Base-by-base conservation (phyloP, 2,888 invertebrate genomes). In the Cryptocephalus primarius region DNA sequence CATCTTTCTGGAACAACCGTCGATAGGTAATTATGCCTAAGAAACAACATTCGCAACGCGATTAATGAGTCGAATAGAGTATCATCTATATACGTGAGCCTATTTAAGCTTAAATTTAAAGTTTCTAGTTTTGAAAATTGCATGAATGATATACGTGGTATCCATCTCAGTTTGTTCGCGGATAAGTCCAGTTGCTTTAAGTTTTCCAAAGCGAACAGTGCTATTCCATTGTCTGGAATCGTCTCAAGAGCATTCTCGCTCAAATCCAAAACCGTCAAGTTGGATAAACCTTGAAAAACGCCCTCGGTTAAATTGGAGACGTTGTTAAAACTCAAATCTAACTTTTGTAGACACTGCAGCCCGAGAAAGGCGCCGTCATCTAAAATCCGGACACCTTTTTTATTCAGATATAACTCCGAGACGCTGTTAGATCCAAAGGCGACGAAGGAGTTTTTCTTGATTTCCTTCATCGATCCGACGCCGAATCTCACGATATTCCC, bases 51-150 rank as follows among this genome's bases (percentile, higher is more conserved):
- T 39, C 48, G 48, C 32, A 65, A 42, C 8, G 47, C 32, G 32
- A 46, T 45, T 32, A 66, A 49, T 6, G 57, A 50, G 14, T 54
- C 52, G 8, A 69, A 54, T 8, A 60, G 48, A 34, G 56, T 50
- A 11, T 57, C 55, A 40, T 54, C 43, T n/a, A 67, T 53, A 39
- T 43, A 44, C 32, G 53, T 54, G 12, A 67, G 46, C 33, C 48
- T 42, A 53, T 67, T 67, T 43, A 56, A 49, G 6, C 61, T 60
- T 33, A 66, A 44, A 48, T 65, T 59, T 33, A 66, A 44, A 1
- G 44, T 34, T 48, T 58, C 53, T 39, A 66, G 48, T 42, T 55
- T 55, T 2, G 43, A 40, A 8, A 64, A 48, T 11, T 46, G 48
- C 12, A 48, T 50, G 47, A 66, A 61, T 14, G 52, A 49, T 12